Conservation (phyloP, 2,888 invertebrate genomes). For the Drosophila helvetica region DNA sequence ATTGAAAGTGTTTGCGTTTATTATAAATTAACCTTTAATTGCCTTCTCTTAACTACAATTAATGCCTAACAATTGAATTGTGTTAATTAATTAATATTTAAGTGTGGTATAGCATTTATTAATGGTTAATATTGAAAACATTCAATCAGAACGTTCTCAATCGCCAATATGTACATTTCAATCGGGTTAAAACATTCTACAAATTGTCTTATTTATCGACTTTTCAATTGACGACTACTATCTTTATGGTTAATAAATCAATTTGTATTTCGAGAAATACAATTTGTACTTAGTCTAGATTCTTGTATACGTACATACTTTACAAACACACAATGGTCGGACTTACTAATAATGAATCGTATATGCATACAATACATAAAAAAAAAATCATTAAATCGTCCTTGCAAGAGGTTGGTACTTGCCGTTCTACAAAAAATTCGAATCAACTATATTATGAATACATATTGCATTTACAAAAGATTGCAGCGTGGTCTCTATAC, state of each 20-base stretch:
- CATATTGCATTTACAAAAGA: slow-evolving; percentile 76
- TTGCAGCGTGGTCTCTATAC: slow-evolving; percentile 14
- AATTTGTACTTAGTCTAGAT: slow-evolving; percentile 66
- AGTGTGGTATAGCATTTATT: slow-evolving; percentile 48
- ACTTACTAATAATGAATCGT: slow-evolving; percentile 55
- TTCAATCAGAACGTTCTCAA: slow-evolving; percentile 51
- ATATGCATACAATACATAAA: slow-evolving; percentile 8
- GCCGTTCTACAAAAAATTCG: slow-evolving; percentile 45
- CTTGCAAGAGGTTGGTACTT: slow-evolving; percentile 12
- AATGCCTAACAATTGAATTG: slow-evolving; percentile 80
- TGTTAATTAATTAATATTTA: slow-evolving; percentile 54
- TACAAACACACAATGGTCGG: slow-evolving; percentile 74
- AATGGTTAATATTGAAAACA: slow-evolving; percentile 35
- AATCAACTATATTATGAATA: slow-evolving; percentile 65
- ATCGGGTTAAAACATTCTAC: slow-evolving; percentile 64
- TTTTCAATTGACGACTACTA: slow-evolving; percentile 70
- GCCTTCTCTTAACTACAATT: slow-evolving; percentile 73
- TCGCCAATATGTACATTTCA: slow-evolving; percentile 71
- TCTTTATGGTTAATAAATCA: slow-evolving; percentile 47
- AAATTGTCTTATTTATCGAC: slow-evolving; percentile 55
- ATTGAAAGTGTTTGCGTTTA: slow-evolving; percentile 63
- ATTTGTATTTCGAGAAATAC: slow-evolving; percentile 68
- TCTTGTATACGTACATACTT: slow-evolving; percentile 74
- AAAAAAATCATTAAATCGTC: slow-evolving; percentile 40
- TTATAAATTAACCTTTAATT: slow-evolving; percentile 78